A percentile compares a stretch with the other conserved stretches of the same genome.
Evolutionary conservation across 2,113 vertebrate genomes (phyloP).

Genomic region (Poecile atricapillus): DNA sequence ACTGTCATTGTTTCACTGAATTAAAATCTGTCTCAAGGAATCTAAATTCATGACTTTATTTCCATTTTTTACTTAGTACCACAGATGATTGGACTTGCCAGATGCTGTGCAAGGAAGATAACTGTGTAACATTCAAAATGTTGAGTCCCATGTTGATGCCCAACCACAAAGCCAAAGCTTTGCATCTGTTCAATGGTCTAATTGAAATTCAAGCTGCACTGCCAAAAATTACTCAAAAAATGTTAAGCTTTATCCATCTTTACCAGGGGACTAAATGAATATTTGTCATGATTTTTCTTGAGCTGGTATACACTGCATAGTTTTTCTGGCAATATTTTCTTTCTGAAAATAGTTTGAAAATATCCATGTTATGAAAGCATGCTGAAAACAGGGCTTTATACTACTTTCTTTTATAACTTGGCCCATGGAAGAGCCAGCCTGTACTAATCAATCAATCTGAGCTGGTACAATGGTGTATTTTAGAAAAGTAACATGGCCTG

Average conservation of each 20-base stretch:
- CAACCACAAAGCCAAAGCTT: slow-evolving; percentile 15
- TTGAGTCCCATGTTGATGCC: neutral
- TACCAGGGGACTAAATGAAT: neutral
- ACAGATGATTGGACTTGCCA: neutral
- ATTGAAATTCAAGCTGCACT: slow-evolving; percentile 3
- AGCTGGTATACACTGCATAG: neutral
- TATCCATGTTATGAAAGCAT: neutral
- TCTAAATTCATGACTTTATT: neutral
- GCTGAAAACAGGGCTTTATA: neutral
- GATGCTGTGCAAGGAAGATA: slow-evolving; percentile 25
- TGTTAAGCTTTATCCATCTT: neutral
- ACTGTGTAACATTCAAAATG: neutral
- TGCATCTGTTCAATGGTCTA: slow-evolving; percentile 30
- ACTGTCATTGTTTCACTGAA: neutral
- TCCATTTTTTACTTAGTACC: neutral
- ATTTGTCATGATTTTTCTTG: neutral
- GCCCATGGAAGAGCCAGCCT: neutral
- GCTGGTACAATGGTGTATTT: neutral
- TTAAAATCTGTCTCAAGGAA: neutral
- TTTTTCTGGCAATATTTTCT: neutral
- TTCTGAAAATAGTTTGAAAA: neutral
- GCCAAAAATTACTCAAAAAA: neutral
- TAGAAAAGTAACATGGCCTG: neutral
- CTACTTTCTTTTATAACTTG: neutral
- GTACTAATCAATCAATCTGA: neutral